phyloP scores from a whole-genome alignment of 2,888 invertebrate species.

The Ichneumoninae sp. region DNA sequence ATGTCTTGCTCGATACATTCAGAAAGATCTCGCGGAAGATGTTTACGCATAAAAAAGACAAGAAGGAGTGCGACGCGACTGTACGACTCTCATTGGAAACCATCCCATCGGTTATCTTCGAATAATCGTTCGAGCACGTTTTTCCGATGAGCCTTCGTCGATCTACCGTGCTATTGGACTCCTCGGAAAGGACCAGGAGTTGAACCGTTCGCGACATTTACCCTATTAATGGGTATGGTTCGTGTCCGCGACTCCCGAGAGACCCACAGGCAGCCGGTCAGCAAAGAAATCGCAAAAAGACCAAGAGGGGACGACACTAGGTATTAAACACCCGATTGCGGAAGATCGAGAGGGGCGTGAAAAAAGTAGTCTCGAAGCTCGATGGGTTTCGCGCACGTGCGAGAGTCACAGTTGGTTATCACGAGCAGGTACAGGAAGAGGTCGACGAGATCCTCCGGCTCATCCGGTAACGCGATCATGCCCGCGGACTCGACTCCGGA shows the following conservation, averaged over 20 bases:
- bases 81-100: not conserved
- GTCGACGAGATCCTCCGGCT: conserved; percentile 24
- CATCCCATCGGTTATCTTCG: not conserved
- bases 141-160: not conserved
- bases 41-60: not conserved
- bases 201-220: not conserved
- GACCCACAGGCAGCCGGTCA: conserved; percentile 3
- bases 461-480: conserved; percentile 48
- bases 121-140: not conserved
- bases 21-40: too few relatives aligned
- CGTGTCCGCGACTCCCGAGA: conserved; percentile 25
- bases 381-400: conserved; percentile 68
- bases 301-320: conserved; percentile 55
- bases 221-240: not conserved
- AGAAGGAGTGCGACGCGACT: not conserved
- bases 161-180: not conserved
- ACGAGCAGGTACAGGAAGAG: conserved; percentile 24
- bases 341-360: conserved; percentile 59
- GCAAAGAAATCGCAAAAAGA: conserved; percentile 46
- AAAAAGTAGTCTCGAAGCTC: conserved; percentile 65
- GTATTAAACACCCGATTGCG: conserved; percentile 65
- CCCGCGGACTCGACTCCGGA: conserved; percentile 42
- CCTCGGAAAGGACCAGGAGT: not conserved
- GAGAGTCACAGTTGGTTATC: conserved; percentile 43
- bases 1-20: too few relatives aligned